Percentiles rank a stretch among this genome's conserved stretches.
These are phyloP conservation scores for Drosophila colorata DNA, from an alignment of 2,888 invertebrate genomes.

Conservation along the genomic window DNA sequence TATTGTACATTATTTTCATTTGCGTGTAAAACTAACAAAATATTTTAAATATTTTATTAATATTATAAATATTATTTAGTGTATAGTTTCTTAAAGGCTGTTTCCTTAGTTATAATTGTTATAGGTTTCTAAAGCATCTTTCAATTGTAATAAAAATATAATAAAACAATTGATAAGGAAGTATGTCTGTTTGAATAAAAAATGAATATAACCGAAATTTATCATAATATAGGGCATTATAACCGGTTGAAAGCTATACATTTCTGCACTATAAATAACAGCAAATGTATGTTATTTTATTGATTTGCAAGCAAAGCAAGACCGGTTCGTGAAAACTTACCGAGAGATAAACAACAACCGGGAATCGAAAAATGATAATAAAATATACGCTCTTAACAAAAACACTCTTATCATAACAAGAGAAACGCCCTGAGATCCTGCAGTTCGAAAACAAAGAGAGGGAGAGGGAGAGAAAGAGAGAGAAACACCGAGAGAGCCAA, in stretches of 20 bases:
- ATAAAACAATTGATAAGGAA: too few species aligned
- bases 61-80: background rate
- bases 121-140: too few species aligned
- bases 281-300: slow-evolving; percentile 15
- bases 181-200: too few species aligned
- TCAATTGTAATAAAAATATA: too few species aligned
- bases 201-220: background rate
- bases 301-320: slow-evolving; percentile 14
- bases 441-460: background rate
- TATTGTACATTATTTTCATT: too few species aligned
- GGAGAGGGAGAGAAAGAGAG: too few species aligned
- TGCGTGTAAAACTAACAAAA: background rate
- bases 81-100: too few species aligned
- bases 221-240: slow-evolving; percentile 7
- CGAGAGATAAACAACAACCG: background rate
- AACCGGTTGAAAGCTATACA: slow-evolving; percentile 61
- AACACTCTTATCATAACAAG: slow-evolving; percentile 5
- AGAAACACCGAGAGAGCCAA: background rate
- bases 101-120: too few species aligned
- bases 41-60: background rate
- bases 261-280: slow-evolving; percentile 46
- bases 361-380: background rate
- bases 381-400: background rate
- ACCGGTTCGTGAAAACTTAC: slow-evolving; percentile 24
- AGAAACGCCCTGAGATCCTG: background rate